Evolutionary conservation across 2,797 vertebrate genomes (phyloP).

Genomic region (Lophius americanus): DNA sequence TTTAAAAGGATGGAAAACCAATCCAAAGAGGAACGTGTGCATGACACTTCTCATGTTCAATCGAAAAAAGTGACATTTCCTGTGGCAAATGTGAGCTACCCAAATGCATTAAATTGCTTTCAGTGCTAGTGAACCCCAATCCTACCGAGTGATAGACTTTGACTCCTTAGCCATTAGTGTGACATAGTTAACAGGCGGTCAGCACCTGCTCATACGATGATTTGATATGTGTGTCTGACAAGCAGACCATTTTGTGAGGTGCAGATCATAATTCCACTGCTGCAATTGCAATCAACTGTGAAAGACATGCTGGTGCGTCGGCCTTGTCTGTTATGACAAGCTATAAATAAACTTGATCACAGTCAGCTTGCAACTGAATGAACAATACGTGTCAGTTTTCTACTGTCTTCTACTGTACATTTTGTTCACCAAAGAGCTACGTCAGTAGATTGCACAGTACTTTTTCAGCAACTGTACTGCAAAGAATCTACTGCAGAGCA

Average conservation of each 20-base stretch:
- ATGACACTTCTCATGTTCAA: background rate
- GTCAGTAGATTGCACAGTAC: background rate
- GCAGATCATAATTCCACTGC: slow-evolving; percentile 48
- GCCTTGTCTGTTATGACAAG: slow-evolving; percentile 9
- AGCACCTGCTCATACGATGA: slow-evolving; percentile 53
- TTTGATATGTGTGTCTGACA: slow-evolving; percentile 42
- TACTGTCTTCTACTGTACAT: background rate
- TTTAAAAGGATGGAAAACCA: background rate
- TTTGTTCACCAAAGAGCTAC: slow-evolving; percentile 3
- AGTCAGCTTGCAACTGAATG: slow-evolving; percentile 18
- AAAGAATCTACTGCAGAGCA: slow-evolving; percentile 25
- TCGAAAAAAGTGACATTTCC: background rate
- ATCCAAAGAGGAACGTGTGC: background rate
- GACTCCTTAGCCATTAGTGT: slow-evolving; percentile 30
- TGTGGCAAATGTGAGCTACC: slow-evolving; percentile 1
- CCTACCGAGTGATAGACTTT: background rate
- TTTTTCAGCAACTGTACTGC: slow-evolving; percentile 11
- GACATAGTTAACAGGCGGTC: slow-evolving; percentile 28
- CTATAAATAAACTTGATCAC: slow-evolving; percentile 51
- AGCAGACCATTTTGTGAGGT: slow-evolving; percentile 17
- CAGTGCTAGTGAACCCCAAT: slow-evolving; percentile 1
- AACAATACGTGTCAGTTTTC: slow-evolving; percentile 2
- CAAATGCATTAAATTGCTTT: background rate
- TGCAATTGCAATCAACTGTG: slow-evolving; percentile 49
- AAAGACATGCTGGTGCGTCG: slow-evolving; percentile 39